Evolutionary conservation across 2,797 vertebrate genomes (phyloP), one percentile per base, ranked within the genome.

Genomic region (Pachyuromys duprasi): DNA sequence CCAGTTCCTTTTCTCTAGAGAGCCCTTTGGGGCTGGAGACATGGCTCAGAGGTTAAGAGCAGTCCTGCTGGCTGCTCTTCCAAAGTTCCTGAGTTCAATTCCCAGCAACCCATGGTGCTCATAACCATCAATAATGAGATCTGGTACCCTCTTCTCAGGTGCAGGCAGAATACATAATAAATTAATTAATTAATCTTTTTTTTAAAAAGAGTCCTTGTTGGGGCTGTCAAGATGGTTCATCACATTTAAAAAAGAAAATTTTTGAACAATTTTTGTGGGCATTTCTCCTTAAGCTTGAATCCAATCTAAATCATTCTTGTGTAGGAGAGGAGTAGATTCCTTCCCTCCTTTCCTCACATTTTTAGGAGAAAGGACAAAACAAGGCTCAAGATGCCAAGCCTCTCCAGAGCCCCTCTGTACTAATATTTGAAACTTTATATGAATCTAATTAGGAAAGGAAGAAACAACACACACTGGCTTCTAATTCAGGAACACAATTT

Each of bases 261-360:
- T 93, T 60, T 89, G 67, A 82, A 86, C 62, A 69, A 53, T 92
- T 86, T 90, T 42, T 76, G 45, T 14, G 36, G 33, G 15, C 22
- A 49, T 94, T 82, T 82, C 60, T 88, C 33, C 65, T 81, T 69
- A 45, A 72, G 24, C 90, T 75, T 89, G 76, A 89, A 65, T 36
- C n/a, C 33, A 90, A 39, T 22, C n/a, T 45, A 90, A 33, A 36
- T 17, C 86, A 65, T n/a, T 84, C 39, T 80, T 75, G 14, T 89
- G 67, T 94, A 70, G 65, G 67, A n/a, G 4, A 33, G 18, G 4
- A 33, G 18, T 28, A 72, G 36, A 24, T 93, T 89, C 15, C 15
- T 91, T 72, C 24, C 45, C 74, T 76, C 42, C 26, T 81, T 15
- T 24, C 79, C 12, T 70, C 36, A 84, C 42, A 81, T 60, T 89